These are phyloP conservation scores for Metridium senile DNA, from an alignment of 92 coral and sea anemone genomes.

Conservation along the genomic window DNA sequence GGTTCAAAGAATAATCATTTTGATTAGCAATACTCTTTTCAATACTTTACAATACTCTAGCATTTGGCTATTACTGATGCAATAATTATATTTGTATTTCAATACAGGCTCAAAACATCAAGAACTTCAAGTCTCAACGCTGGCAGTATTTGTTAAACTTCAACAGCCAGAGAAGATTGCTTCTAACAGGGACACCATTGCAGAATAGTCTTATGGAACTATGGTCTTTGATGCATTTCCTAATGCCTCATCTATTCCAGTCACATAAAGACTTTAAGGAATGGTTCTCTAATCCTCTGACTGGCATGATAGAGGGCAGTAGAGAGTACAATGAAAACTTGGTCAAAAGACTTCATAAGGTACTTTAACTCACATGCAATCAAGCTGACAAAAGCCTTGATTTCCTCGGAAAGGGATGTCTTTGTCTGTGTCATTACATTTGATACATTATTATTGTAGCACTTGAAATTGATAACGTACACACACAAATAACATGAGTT, in stretches of 20 bases:
- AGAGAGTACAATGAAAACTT: slow-evolving; percentile 96
- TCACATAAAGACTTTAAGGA: slow-evolving; percentile 98
- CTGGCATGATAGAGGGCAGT: slow-evolving; percentile 99
- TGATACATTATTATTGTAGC: no score
- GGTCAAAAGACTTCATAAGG: slow-evolving; percentile 93
- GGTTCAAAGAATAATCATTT: no score
- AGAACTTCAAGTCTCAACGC: slow-evolving; percentile 98
- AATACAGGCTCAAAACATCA: slow-evolving; percentile 96
- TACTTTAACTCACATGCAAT: no score
- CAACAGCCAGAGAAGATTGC: slow-evolving; percentile 93
- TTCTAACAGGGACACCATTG: slow-evolving; percentile 94
- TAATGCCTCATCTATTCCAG: slow-evolving; percentile 98
- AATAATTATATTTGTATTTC: not conserved
- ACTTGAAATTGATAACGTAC: no score
- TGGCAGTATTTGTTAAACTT: slow-evolving; percentile 98
- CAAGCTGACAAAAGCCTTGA: no score
- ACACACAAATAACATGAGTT: no score
- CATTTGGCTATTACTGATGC: no score
- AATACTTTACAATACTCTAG: no score
- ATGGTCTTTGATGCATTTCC: slow-evolving; percentile 98
- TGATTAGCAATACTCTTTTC: no score
- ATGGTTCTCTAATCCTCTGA: slow-evolving; percentile 97
- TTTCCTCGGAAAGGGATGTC: no score
- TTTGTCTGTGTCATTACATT: no score
- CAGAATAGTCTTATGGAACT: slow-evolving; percentile 99